Base-by-base conservation (phyloP, 2,797 vertebrate genomes). In the Rachycentron canadum region DNA sequence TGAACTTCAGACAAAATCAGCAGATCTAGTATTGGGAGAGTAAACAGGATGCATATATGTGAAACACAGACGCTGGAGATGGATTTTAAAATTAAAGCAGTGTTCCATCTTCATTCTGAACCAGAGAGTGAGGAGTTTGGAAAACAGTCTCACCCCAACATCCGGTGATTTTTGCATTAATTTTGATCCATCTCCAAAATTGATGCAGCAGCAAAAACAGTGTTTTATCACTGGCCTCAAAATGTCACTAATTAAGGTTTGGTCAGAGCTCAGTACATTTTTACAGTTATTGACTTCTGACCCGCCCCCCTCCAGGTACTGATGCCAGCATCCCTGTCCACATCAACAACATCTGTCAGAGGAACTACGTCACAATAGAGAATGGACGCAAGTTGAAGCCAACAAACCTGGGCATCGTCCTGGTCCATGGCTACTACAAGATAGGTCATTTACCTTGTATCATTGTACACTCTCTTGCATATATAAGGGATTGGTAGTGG, bases 311-410 rank as follows among this genome's bases (percentile, higher is more conserved):
- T 34, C 4, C 89, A 99, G 98, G 98, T 63, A 99, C 98, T 4
- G 98, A 99, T 52, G 98, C 98, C 85, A 99, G 98, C 81, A 99
- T 99, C 82, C 98, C 98, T 0, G 98, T 99, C 38, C 98, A 99
- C 91, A 98, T 99, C 84, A 99, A 98, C 90, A 99, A 99, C 91
- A 93, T 99, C 86, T 99, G 98, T 83, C 98, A 99, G 88, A 95
- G 98, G 76, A 99, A 99, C 91, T 99, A 99, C 0, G 98, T 99
- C 69, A 98, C 95, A 0, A 97, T 99, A 73, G 98, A 99, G 92
- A 97, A 76, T 0, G 97, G 98, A 21, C 97, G 98, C 74, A 96
- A 95, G 73, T 93, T 99, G 11, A 98, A 97, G 80, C 98, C 98
- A 72, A 99, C 98, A 84, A 99, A 98, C 89, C 94, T 99, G 26